Base-by-base conservation (phyloP, 1,140 invertebrate species). In the Bombus breviceps region DNA sequence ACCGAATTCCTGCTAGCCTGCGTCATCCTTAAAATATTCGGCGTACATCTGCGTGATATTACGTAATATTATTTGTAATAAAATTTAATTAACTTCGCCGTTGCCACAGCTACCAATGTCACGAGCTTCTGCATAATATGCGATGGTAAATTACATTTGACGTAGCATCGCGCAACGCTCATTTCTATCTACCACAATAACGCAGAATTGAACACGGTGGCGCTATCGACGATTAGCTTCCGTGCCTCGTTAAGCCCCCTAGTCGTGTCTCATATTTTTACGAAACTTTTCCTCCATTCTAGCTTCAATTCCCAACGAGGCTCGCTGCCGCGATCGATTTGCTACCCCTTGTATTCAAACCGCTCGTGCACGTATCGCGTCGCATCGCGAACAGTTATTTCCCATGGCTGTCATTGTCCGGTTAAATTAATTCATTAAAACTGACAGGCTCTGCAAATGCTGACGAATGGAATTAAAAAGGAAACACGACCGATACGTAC, bases 81-180 rank as follows among this genome's bases (percentile, higher is more conserved):
- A 91, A 91, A 91, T 91, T 91, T 90, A 90, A 91, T 91, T 91
- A 91, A 91, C 86, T 77, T 62, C 86, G 68, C 68, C 34, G 68
- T 68, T 47, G 88, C 76, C 76, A 83, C 74, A 77, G 43, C 85
- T 87, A 91, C 91, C 89, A 91, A 80, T 73, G 78, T 85, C 83
- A 73, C 71, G 68, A 71, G 25, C 4, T 10, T 57, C 66, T 83
- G 41, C 74, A 85, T 91, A 91, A 91, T 91, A 86, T 62, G 71
- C 79, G 53, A 47, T 39, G 81, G 43, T 90, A 83, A 87, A 91
- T 91, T 91, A 88, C 68, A 47, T 71, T 85, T 87, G 85, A 85
- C 81, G 78, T 37, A 73, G 32, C 34, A 39, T 62, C 79, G 39
- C 28, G 78, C 87, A 62, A 85, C 47, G 64, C 25, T 28, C 80